phyloP scores from a whole-genome alignment of 1,140 invertebrate genomes.

The Drosophila grimshawi region DNA sequence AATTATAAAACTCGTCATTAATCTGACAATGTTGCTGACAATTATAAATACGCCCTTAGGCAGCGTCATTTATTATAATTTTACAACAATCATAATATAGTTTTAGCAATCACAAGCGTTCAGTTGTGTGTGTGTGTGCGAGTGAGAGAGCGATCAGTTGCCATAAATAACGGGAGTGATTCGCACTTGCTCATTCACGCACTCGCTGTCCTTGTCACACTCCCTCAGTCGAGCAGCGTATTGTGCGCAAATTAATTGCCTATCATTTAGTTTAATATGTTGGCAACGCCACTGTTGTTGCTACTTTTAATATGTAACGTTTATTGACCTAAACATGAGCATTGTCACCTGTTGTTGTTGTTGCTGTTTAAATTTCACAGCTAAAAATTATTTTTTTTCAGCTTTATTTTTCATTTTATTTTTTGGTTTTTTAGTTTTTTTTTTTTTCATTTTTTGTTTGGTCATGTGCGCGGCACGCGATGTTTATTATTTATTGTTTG shows the following conservation, averaged over 20 bases:
- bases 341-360: conserved; percentile 15
- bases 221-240: conserved; percentile 7
- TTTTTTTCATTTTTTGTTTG: conserved; percentile 23
- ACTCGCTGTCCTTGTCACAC: conserved; percentile 4
- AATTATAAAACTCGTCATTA: conserved; percentile 50
- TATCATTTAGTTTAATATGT: conserved; percentile 31
- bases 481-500: conserved; percentile 18
- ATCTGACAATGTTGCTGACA: conserved; percentile 64
- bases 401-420: background rate
- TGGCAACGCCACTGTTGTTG: conserved; percentile 39
- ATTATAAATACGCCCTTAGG: conserved; percentile 52
- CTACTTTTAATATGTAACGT: conserved; percentile 29
- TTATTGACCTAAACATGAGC: conserved; percentile 20
- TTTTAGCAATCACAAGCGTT: background rate
- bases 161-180: conserved; percentile 27
- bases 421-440: conserved; percentile 15
- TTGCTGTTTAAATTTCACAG: conserved; percentile 27
- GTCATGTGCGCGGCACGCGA: conserved; percentile 57
- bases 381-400: conserved; percentile 2
- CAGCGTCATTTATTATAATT: conserved; percentile 28
- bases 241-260: conserved; percentile 36
- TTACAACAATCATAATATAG: conserved; percentile 6
- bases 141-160: conserved; percentile 7
- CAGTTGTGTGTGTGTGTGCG: conserved; percentile 17
- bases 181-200: conserved; percentile 5